Conservation (phyloP, 92 coral and sea anemone genomes). For the Epizoanthus illoricatus region DNA sequence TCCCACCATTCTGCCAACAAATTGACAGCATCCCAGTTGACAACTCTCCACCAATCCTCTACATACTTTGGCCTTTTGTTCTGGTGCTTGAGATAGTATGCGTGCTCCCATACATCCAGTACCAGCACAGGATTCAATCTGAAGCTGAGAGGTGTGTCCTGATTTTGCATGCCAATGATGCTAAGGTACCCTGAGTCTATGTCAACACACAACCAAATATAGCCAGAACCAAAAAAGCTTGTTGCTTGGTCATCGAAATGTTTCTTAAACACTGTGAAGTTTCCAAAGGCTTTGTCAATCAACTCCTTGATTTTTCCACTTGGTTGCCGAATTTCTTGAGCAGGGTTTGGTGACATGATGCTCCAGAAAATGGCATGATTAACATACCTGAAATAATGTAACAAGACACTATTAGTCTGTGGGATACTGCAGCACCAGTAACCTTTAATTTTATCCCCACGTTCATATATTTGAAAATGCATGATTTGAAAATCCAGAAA, state of each 20-base stretch:
- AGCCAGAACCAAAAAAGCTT: slow-evolving; percentile 85
- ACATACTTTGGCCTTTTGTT: slow-evolving; percentile 79
- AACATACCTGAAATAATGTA: slow-evolving; percentile 58
- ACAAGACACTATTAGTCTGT: neutral
- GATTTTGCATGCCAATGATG: slow-evolving; percentile 61
- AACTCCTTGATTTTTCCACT: slow-evolving; percentile 62
- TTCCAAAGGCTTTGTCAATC: slow-evolving; percentile 73
- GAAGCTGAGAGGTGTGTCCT: slow-evolving; percentile 74
- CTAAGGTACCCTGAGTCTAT: slow-evolving; percentile 48
- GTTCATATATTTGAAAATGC: no score
- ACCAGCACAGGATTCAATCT: slow-evolving; percentile 67
- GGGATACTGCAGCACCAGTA: neutral
- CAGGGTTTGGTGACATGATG: slow-evolving; percentile 84
- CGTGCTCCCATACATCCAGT: slow-evolving; percentile 96
- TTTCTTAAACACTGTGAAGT: slow-evolving; percentile 59
- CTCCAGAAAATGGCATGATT: slow-evolving; percentile 93
- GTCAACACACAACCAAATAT: slow-evolving; percentile 83
- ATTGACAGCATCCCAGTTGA: slow-evolving; percentile 88
- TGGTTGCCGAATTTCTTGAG: slow-evolving; percentile 65
- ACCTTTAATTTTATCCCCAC: no score
- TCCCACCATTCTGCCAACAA: slow-evolving; percentile 81
- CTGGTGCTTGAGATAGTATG: slow-evolving; percentile 87
- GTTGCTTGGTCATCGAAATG: slow-evolving; percentile 63
- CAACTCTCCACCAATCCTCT: slow-evolving; percentile 81
- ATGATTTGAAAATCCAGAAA: no score